Base-by-base conservation (phyloP, 1,140 invertebrate genomes). In the Ephestia elutella region DNA sequence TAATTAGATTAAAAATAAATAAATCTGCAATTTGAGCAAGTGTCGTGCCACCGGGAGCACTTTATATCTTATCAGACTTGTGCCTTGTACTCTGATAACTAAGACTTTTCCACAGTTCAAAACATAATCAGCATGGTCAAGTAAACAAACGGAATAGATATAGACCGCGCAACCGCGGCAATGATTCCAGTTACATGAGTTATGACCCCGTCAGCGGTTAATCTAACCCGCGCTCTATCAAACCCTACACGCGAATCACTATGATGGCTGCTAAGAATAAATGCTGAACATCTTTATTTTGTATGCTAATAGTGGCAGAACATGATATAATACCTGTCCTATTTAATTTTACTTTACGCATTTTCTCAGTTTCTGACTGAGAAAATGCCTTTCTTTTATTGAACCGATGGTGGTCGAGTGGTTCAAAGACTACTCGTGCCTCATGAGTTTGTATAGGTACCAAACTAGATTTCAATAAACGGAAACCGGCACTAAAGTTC, bases 61-160 rank as follows among this genome's bases (percentile, higher is more conserved):
- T 60, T 51, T 62, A 78, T 81, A 78, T 82, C 77, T 80, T 85
- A 79, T 73, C 61, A 53, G 68, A 70, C 59, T 68, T 68, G 64
- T 63, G 75, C 70, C 76, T 77, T 76, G 64, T 70, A 30, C 57
- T 59, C 66, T 69, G 79, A 82, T 83, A 81, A 77, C 65, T 64
- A 76, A 73, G 62, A 75, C 62, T 70, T 72, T 72, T 71, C 60
- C 60, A 58, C 49, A 57, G 57, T 66, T 60, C 57, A 66, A 62
- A 54, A 56, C 54, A 53, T 65, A 59, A 59, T 53, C 60, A 58
- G 56, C 56, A 32, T 60, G 63, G 59, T 59, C 54, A 59, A 49
- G 38, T 60, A 62, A 62, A 59, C 64, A 66, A 56, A 59, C 60
- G 54, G 55, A 56, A 59, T 60, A 13, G 60, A 62, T 62, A 65